Evolutionary conservation across 2,888 invertebrate genomes (phyloP).

Genomic region (Willowsia nigromaculata): DNA sequence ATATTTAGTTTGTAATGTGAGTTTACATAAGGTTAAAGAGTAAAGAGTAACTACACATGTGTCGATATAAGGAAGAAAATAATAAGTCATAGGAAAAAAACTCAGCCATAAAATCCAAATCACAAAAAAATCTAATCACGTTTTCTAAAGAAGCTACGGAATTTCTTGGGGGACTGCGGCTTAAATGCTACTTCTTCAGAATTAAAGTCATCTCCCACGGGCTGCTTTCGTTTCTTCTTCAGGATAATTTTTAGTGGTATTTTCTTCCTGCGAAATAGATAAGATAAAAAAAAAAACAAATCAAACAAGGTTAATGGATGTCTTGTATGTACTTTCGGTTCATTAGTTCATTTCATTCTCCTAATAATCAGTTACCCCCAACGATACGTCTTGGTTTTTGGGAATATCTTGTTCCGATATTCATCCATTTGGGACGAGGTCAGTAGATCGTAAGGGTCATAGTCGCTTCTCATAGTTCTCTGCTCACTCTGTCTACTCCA

Average conservation of each 20-base stretch:
- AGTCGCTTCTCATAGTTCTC: background rate
- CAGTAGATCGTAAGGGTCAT: constrained; percentile 42
- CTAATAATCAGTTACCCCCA: background rate
- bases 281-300: background rate
- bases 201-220: background rate
- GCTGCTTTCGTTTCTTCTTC: background rate
- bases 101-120: background rate
- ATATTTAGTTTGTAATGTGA: too few relatives aligned
- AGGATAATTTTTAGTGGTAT: background rate
- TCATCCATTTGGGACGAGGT: constrained; percentile 30
- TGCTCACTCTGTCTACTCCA: background rate
- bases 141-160: background rate
- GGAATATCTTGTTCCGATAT: constrained; percentile 21
- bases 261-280: background rate
- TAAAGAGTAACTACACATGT: too few relatives aligned
- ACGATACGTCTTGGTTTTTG: constrained; percentile 44
- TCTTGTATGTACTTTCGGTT: too few relatives aligned
- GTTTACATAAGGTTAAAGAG: too few relatives aligned
- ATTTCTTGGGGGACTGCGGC: background rate
- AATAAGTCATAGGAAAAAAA: background rate
- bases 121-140: background rate
- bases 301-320: too few relatives aligned
- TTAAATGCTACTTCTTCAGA: background rate
- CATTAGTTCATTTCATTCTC: background rate
- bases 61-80: too few relatives aligned